A percentile compares a stretch with the other conserved stretches of the same genome.
Conservation (phyloP, 2,797 vertebrate genomes). For the Melanotaenia trifasciata region DNA sequence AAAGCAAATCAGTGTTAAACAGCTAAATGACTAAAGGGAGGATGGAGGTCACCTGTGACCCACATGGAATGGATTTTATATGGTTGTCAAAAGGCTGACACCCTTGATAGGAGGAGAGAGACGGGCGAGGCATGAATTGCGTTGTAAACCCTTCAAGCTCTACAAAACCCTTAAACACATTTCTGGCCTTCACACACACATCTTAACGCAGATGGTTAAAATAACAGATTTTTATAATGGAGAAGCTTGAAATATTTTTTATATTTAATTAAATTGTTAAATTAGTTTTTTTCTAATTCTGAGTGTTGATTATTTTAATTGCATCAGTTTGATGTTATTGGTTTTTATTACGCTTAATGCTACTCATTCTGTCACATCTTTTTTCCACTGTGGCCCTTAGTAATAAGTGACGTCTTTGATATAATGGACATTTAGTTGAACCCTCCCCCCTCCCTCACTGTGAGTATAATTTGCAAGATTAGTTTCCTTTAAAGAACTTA, state of each 20-base stretch:
- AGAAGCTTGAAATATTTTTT: not conserved
- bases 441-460: slow-evolving; percentile 62
- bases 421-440: slow-evolving; percentile 78
- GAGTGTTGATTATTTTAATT: slow-evolving; percentile 53
- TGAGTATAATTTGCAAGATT: slow-evolving; percentile 59
- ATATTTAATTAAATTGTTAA: slow-evolving; percentile 27
- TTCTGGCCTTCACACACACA: slow-evolving; percentile 62
- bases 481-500: slow-evolving; percentile 40
- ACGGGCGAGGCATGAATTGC: slow-evolving; percentile 65
- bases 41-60: slow-evolving; percentile 83
- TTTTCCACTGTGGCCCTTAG: slow-evolving; percentile 76
- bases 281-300: slow-evolving; percentile 22
- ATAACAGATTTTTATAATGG: slow-evolving; percentile 14
- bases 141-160: slow-evolving; percentile 61
- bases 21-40: slow-evolving; percentile 61
- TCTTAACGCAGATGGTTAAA: slow-evolving; percentile 27
- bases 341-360: slow-evolving; percentile 35
- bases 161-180: slow-evolving; percentile 48
- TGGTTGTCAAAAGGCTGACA: slow-evolving; percentile 78
- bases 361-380: slow-evolving; percentile 53
- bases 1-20: slow-evolving; percentile 57
- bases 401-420: slow-evolving; percentile 84
- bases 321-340: slow-evolving; percentile 18
- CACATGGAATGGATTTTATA: slow-evolving; percentile 76
- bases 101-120: slow-evolving; percentile 60